Base-by-base conservation (phyloP, 1,140 invertebrate species). In the Frieseomelitta varia region DNA sequence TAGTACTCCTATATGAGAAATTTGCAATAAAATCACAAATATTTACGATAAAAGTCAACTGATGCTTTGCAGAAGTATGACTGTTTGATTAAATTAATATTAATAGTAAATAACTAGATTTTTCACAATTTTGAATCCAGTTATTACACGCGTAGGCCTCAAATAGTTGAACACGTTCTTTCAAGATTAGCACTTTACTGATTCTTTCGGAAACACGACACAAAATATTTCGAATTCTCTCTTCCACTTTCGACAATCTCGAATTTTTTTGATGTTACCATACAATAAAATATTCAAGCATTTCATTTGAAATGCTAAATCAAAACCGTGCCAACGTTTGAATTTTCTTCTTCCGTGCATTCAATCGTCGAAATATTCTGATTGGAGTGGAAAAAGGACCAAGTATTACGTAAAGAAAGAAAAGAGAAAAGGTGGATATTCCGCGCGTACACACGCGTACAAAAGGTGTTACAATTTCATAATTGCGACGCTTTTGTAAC, bases 401-500 rank as follows among this genome's bases (percentile, higher is more conserved):
- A 11, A 27, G 11, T 10, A 19, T 56, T 56, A 47, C 34, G 79
- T 0, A 47, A 47, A 58, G 30, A 21, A 24, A 24, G 8, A 56
- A 24, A 24, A 34, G 12, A 4, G 19, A 11, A 39, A 47, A 34
- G 12, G 51, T 21, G 30, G 61, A 73, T 63, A 15, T 27, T 39
- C 63, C 0, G 53, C 8, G 47, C n/a, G 51, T 53, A n/a, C 14
- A 47, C 39, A 47, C n/a, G 34, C 63, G 15, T 11, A 0, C 14
- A 58, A 56, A 82, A n/a, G 1, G 27, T 12, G 53, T 71, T 69
- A 53, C 63, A 61, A 83, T 83, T 79, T 83, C 63, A 71, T 83
- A 83, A 83, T 83, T 83, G 81, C 81, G 39, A 61, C 75, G 55
- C 75, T 79, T 83, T 71, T 51, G 34, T 19, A 58, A 21, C 21